These are phyloP conservation scores for Rhamnusium bicolor DNA, from an alignment of 2,888 invertebrate genomes.

Conservation along the genomic window DNA sequence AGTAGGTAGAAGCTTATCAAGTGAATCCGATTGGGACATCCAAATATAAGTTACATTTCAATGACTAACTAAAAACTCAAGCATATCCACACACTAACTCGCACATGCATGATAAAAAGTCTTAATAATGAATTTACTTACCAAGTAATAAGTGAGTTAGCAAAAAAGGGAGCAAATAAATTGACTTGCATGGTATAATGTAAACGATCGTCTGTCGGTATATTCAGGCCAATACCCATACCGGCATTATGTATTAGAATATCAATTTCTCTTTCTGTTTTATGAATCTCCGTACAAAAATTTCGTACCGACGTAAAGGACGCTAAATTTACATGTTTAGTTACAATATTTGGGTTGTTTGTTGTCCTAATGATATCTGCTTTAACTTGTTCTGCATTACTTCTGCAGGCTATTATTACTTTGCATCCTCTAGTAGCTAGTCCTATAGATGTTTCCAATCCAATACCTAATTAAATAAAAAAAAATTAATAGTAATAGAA, in stretches of 20 bases:
- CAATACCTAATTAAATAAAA: constrained; percentile 70
- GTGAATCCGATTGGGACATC: no score
- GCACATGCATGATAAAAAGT: no score
- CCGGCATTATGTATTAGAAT: constrained; percentile 80
- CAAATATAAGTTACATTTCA: no score
- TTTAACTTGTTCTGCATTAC: constrained; percentile 62
- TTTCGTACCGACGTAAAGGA: constrained; percentile 74
- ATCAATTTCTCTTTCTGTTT: constrained; percentile 74
- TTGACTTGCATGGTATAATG: constrained; percentile 80
- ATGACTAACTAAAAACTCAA: no score
- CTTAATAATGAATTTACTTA: constrained; percentile 49
- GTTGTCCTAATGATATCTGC: constrained; percentile 65
- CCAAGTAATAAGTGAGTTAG: constrained; percentile 79
- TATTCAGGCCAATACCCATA: constrained; percentile 71
- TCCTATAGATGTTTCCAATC: constrained; percentile 69
- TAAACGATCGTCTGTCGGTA: constrained; percentile 77
- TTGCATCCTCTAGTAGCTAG: constrained; percentile 72
- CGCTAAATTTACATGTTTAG: constrained; percentile 73
- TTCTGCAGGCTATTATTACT: constrained; percentile 73
- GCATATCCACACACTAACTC: no score
- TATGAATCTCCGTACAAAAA: constrained; percentile 77
- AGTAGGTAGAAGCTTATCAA: no score
- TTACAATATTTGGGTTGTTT: constrained; percentile 66
- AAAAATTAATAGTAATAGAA: no score
- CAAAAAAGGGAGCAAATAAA: constrained; percentile 81